Evolutionary conservation across 2,797 vertebrate species (phyloP), one percentile per base, ranked within the genome.

Genomic region (Adelosebastes latens): DNA sequence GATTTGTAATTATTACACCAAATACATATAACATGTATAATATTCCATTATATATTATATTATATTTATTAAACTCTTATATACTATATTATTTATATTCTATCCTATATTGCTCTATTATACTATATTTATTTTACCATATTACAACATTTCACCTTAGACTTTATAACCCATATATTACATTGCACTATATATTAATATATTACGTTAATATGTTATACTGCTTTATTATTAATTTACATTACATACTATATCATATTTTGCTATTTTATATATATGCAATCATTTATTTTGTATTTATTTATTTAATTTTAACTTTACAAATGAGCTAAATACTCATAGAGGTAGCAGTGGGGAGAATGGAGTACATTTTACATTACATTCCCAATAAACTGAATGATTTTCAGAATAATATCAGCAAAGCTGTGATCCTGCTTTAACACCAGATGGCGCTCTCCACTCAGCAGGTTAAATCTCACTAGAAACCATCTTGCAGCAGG

Each of bases 391-490:
- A 8, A 22, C 5, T 1, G 3, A 27, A 18, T 46, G 16, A 36
- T 31, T 56, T 12, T 36, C 12, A 31, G 5, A 62, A n/a, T 39
- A 11, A n/a, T 13, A 29, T 31, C 1, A 5, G 2, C 29, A 22
- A 62, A 39, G 8, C 6, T 29, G 8, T 42, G 3, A 22, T 14
- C 2, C 12, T 67, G 10, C 66, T 72, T 32, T 0, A 63, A 75
- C 93, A 92, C 62, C 61, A 94, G 92, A 77, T 79, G 93, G 90
- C 12, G 12, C 16, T 80, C 74, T 85, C 18, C 2, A 42, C 80
- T 34, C 14, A 18, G 31, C 7, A 1, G 22, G n/a, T 42, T 55
- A 24, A 70, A 67, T 25, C 24, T 78, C 24, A 36, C 27, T 20
- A 6, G 20, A 42, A 29, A n/a, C 18, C 58, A 74, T 13, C 5